These are phyloP conservation scores for Neodiprion lecontei DNA, from an alignment of 1,140 invertebrate genomes.

Conservation along the genomic window DNA sequence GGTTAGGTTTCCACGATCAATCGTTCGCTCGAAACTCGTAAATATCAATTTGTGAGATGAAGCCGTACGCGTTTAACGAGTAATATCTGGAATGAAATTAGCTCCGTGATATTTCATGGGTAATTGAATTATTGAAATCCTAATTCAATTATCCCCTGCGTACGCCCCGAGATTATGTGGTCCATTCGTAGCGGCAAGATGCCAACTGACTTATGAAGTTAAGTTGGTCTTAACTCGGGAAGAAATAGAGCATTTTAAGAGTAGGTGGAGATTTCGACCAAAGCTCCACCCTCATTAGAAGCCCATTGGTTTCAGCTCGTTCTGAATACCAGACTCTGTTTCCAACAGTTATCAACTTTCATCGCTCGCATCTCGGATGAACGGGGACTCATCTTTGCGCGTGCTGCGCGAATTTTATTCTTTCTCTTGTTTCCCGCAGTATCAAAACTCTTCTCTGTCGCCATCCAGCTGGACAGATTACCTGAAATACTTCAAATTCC, in stretches of 20 bases:
- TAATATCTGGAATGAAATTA: background rate
- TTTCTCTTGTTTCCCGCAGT: background rate
- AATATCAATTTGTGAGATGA: background rate
- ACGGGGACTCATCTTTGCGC: no score
- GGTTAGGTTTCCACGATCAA: no score
- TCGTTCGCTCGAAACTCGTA: no score
- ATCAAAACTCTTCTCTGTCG: no score
- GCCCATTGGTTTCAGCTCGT: constrained; percentile 49
- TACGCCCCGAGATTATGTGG: constrained; percentile 26
- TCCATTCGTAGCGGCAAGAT: constrained; percentile 46
- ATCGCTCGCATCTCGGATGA: background rate
- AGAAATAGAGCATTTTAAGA: constrained; percentile 59
- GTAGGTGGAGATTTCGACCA: constrained; percentile 59
- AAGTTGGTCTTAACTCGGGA: constrained; percentile 52
- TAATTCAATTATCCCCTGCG: constrained; percentile 39
- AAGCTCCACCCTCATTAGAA: constrained; percentile 58
- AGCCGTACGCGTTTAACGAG: background rate
- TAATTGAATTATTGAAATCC: constrained; percentile 50
- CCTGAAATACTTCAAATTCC: no score
- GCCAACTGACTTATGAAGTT: constrained; percentile 59
- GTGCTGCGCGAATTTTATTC: background rate
- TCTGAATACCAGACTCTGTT: constrained; percentile 13
- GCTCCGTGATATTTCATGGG: constrained; percentile 30
- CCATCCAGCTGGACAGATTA: no score
- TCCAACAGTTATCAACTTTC: constrained; percentile 10